Conservation (phyloP, 2,113 vertebrate species). For the Dunckerocampus dactyliophorus region DNA sequence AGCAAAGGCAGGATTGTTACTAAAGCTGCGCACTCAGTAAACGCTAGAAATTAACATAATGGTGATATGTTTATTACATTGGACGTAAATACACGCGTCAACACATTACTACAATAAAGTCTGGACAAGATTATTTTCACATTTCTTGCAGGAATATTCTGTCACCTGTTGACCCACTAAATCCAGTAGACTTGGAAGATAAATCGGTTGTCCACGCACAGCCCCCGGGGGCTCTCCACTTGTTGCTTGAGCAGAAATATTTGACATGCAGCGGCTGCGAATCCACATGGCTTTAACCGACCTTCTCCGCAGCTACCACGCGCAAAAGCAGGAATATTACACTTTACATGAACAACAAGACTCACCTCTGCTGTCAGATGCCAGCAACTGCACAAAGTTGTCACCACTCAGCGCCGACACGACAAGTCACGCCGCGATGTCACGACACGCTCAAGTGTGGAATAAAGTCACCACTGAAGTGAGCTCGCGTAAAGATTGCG, state of each 20-base stretch:
- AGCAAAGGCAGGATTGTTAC: neutral
- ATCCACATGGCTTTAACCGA: neutral
- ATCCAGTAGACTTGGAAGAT: neutral
- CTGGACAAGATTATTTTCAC: no score
- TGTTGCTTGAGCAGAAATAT: neutral
- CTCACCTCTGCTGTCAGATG: conserved; percentile 32
- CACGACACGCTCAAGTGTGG: neutral
- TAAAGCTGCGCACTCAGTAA: neutral
- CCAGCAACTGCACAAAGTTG: conserved; percentile 18
- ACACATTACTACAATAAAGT: neutral
- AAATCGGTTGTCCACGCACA: neutral
- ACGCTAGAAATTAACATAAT: neutral
- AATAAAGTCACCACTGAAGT: neutral
- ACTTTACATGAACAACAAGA: neutral
- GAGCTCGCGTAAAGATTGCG: neutral
- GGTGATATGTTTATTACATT: no score
- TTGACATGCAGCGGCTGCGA: neutral
- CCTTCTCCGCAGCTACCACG: neutral
- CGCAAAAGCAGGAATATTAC: neutral
- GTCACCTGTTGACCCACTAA: conserved; percentile 16
- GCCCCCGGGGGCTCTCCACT: neutral
- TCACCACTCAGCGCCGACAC: neutral
- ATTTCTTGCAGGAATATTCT: neutral
- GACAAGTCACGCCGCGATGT: conserved; percentile 1
- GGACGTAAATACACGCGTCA: neutral